Conservation (phyloP, 2,113 vertebrate genomes). For the Pollimyrus isidori region DNA sequence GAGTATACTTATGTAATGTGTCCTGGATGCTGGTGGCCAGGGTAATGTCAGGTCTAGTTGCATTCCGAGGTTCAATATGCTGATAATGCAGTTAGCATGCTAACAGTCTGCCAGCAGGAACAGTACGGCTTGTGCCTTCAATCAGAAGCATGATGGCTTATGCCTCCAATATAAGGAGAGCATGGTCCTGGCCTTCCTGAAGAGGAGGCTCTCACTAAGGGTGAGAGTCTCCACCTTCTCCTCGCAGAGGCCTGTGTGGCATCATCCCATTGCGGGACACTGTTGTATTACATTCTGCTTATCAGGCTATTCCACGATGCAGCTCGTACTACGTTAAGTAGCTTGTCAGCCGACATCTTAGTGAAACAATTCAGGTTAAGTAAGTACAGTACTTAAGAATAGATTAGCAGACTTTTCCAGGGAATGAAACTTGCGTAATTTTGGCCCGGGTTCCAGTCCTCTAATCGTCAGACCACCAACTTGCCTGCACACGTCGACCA, state of each 20-base stretch:
- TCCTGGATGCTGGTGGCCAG: not conserved
- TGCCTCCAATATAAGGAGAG: not conserved
- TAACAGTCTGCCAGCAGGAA: not conserved
- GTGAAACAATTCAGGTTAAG: not conserved
- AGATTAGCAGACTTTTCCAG: slow-evolving; percentile 6
- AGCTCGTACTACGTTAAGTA: slow-evolving; percentile 2
- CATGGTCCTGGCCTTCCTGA: not conserved
- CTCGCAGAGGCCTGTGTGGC: not conserved
- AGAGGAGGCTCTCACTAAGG: not conserved
- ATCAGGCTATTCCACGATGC: not conserved
- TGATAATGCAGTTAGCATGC: slow-evolving; percentile 11
- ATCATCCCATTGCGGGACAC: not conserved
- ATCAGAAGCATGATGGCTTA: not conserved
- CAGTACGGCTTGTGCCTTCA: not conserved
- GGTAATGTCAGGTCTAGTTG: not conserved
- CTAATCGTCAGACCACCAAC: not conserved
- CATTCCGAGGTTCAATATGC: not conserved
- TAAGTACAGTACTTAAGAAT: not conserved
- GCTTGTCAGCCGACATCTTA: not conserved
- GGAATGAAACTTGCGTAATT: slow-evolving; percentile 2
- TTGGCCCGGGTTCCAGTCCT: not conserved
- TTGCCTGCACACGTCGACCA: not conserved
- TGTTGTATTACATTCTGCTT: not conserved
- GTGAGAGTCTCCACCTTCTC: not conserved
- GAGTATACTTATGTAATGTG: slow-evolving; percentile 25